These are phyloP conservation scores for Didymodactylos carnosus DNA, from an alignment of 2,888 invertebrate species.

Conservation along the genomic window DNA sequence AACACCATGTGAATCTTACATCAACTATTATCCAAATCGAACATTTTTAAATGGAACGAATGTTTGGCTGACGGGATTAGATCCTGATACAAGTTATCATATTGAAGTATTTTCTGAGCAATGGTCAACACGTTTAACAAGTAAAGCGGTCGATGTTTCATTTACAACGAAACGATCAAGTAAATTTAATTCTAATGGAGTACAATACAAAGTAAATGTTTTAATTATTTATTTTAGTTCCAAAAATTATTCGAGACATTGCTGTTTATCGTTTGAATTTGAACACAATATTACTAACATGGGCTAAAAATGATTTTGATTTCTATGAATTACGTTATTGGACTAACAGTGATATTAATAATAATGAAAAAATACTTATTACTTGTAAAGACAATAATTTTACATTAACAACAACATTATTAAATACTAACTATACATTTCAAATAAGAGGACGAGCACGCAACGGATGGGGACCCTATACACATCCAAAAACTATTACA, in stretches of 20 bases:
- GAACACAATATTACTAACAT: slow-evolving; percentile 7
- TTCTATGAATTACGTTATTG: slow-evolving; percentile 6
- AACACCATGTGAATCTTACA: not conserved
- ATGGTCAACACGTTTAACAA: not conserved
- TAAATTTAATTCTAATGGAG: not conserved
- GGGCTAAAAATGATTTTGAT: not conserved
- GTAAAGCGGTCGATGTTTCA: slow-evolving; percentile 3
- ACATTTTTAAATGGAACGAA: not conserved
- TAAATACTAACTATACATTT: slow-evolving; percentile 2
- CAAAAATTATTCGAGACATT: not conserved
- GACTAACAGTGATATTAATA: not conserved
- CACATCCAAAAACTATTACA: not conserved
- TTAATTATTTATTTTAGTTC: not conserved
- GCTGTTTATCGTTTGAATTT: not conserved
- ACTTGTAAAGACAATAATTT: slow-evolving; percentile 1
- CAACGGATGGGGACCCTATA: slow-evolving; percentile 4
- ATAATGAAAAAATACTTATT: not conserved
- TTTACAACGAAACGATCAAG: slow-evolving; percentile 3
- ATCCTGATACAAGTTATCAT: slow-evolving; percentile 2
- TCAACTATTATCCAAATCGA: not conserved
- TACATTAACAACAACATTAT: slow-evolving; percentile 7
- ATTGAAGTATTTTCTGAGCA: slow-evolving; percentile 10
- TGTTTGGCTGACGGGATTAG: not conserved
- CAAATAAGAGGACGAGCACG: slow-evolving; percentile 1
- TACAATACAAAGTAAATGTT: no score